Conservation (phyloP, 2,113 vertebrate genomes). For the Manacus vitellinus region DNA sequence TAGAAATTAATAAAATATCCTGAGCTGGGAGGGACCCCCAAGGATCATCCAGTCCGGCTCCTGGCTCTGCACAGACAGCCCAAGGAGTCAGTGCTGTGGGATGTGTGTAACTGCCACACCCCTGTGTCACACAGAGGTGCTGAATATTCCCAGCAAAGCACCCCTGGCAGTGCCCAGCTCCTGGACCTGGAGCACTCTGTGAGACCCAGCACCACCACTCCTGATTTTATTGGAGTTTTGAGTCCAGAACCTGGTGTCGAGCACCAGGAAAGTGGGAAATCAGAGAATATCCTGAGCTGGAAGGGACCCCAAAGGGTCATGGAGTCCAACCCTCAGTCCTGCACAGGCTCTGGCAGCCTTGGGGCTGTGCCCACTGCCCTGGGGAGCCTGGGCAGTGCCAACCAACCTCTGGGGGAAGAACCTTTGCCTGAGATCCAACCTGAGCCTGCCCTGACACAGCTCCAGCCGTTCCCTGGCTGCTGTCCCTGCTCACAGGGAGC, state of each 20-base stretch:
- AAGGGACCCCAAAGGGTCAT: not conserved
- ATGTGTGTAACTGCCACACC: too few relatives aligned
- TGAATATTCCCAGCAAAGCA: too few relatives aligned
- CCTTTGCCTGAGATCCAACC: not conserved
- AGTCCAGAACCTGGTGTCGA: too few relatives aligned
- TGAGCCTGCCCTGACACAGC: not conserved
- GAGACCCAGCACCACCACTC: too few relatives aligned
- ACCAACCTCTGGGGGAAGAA: not conserved
- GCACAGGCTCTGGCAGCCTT: not conserved
- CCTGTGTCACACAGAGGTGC: too few relatives aligned
- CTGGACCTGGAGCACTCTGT: too few relatives aligned
- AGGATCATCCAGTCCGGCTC: not conserved
- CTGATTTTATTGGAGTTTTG: too few relatives aligned
- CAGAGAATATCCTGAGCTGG: not conserved
- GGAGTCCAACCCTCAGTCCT: not conserved
- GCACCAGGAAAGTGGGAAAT: too few relatives aligned
- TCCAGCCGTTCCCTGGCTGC: not conserved
- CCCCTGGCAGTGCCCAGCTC: too few relatives aligned
- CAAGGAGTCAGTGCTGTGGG: not conserved
- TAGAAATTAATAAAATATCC: not conserved
- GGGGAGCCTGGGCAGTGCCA: not conserved
- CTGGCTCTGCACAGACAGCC: not conserved
- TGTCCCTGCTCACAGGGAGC: not conserved
- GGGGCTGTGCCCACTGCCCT: not conserved
- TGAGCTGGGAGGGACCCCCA: not conserved